phyloP scores from a whole-genome alignment of 2,113 vertebrate species.

The Syngnathus typhle region DNA sequence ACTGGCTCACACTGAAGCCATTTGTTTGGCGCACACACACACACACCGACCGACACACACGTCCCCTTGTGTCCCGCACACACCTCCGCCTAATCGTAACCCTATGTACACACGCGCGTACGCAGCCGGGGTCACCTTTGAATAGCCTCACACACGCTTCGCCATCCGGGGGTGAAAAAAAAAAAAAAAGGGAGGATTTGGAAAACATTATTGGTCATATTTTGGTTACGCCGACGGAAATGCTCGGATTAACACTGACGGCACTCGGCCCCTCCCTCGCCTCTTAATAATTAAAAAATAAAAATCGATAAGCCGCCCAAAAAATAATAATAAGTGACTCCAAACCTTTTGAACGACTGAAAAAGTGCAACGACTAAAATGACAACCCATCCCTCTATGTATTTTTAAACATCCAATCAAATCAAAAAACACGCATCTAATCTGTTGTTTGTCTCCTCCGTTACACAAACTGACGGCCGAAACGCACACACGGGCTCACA shows the following conservation, averaged over 20 bases:
- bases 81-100: conserved; percentile 33
- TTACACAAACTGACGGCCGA: background rate
- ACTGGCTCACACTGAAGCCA: conserved; percentile 80
- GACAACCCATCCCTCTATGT: background rate
- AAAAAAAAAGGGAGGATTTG: background rate
- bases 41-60: conserved; percentile 17
- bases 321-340: conserved; percentile 6
- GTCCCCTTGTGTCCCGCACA: conserved; percentile 36
- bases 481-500: conserved; percentile 8
- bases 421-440: conserved; percentile 2
- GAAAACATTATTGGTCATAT: no score
- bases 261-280: background rate
- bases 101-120: conserved; percentile 17
- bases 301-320: background rate
- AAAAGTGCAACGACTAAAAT: background rate
- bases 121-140: conserved; percentile 29
- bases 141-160: background rate
- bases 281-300: conserved; percentile 60
- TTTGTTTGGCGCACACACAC: conserved; percentile 66
- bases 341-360: background rate
- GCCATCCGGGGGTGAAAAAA: background rate
- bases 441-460: conserved; percentile 20
- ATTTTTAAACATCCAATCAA: conserved; percentile 12
- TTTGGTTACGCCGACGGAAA: conserved; percentile 66
- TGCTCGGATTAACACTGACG: conserved; percentile 58